Percentiles rank a stretch among this genome's conserved stretches.
phyloP scores from a whole-genome alignment of 2,797 vertebrate genomes.

The Peromyscus attwateri region DNA sequence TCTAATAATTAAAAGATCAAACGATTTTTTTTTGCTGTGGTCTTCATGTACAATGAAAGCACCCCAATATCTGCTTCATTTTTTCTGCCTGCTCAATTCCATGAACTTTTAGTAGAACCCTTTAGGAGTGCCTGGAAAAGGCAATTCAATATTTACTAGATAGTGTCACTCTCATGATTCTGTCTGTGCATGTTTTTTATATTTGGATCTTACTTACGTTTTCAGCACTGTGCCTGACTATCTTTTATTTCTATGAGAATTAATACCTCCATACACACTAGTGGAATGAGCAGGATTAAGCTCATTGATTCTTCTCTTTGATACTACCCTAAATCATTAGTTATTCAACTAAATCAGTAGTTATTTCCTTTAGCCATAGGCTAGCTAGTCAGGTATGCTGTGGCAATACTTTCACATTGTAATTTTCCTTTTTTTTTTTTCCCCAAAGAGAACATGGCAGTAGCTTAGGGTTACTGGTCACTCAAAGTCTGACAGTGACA shows the following conservation, averaged over 20 bases:
- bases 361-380: constrained; percentile 61
- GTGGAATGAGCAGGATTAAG: not conserved
- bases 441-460: constrained; percentile 63
- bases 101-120: not conserved
- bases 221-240: not conserved
- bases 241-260: constrained; percentile 20
- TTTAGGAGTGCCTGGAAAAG: not conserved
- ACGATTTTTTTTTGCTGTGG: not conserved
- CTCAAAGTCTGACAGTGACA: constrained; percentile 70
- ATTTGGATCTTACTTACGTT: not conserved
- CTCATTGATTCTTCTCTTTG: constrained; percentile 73
- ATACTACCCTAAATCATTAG: constrained; percentile 74
- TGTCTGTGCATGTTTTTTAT: not conserved
- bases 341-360: constrained; percentile 8
- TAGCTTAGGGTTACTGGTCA: constrained; percentile 81
- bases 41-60: not conserved
- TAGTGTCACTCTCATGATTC: not conserved
- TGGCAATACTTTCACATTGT: constrained; percentile 54
- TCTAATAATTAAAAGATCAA: not conserved
- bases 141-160: not conserved
- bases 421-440: constrained; percentile 65
- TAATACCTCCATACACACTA: not conserved
- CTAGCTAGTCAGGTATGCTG: constrained; percentile 65
- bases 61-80: not conserved
- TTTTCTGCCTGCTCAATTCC: not conserved